Evolutionary conservation across 1,140 invertebrate species (phyloP).

Genomic region (Diorhabda elongata): DNA sequence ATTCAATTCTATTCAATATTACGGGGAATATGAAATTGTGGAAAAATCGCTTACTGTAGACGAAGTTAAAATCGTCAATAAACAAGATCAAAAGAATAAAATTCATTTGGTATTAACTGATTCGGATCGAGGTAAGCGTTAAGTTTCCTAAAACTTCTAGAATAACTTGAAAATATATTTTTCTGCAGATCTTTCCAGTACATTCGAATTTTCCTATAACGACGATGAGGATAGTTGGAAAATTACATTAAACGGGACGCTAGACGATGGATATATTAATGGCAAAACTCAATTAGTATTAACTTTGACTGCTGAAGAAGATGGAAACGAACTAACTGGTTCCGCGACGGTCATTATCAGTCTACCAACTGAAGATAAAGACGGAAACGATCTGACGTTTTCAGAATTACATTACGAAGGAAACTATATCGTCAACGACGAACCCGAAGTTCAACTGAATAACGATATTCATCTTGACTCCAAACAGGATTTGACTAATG

Average conservation of each 20-base stretch:
- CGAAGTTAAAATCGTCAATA: not conserved
- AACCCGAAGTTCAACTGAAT: not conserved
- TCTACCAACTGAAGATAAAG: constrained; percentile 9
- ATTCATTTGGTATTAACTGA: not conserved
- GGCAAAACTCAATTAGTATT: constrained; percentile 17
- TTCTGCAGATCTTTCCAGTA: not conserved
- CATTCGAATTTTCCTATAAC: not conserved
- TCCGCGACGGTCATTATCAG: constrained; percentile 13
- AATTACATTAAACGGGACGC: not conserved
- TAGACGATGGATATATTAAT: constrained; percentile 4
- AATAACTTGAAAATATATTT: not conserved
- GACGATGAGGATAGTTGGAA: not conserved
- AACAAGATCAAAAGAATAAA: not conserved
- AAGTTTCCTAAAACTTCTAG: not conserved
- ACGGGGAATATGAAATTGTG: constrained; percentile 14
- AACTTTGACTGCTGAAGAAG: constrained; percentile 16
- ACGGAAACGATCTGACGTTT: not conserved
- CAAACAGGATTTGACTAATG: not conserved
- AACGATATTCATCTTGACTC: not conserved
- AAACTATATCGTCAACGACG: not conserved
- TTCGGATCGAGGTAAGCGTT: not conserved
- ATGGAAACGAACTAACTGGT: not conserved
- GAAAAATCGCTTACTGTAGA: not conserved
- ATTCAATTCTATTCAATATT: constrained; percentile 19
- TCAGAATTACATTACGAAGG: constrained; percentile 1